phyloP scores from a whole-genome alignment of 1,140 invertebrate species.

The Halesus radiatus region DNA sequence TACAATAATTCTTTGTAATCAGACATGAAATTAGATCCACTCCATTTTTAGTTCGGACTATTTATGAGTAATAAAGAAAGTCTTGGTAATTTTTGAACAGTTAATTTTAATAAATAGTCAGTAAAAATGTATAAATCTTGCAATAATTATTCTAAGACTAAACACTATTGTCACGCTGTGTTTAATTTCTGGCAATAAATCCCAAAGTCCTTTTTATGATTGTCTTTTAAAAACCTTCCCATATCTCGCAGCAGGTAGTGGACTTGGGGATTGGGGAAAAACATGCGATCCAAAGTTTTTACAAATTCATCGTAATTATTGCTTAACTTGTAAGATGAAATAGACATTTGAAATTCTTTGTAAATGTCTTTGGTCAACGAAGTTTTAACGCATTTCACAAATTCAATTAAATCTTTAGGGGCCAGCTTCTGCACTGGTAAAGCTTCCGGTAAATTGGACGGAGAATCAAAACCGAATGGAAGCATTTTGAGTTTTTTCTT shows the following conservation, averaged over 20 bases:
- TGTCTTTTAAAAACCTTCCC: constrained; percentile 71
- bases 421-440: constrained; percentile 59
- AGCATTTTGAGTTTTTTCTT: constrained; percentile 72
- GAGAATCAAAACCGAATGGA: constrained; percentile 66
- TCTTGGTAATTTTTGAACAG: too few species aligned
- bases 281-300: constrained; percentile 67
- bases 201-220: constrained; percentile 71
- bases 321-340: constrained; percentile 73
- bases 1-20: too few species aligned
- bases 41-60: too few species aligned
- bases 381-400: constrained; percentile 72
- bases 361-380: constrained; percentile 70
- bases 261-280: constrained; percentile 67
- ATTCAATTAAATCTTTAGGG: constrained; percentile 65
- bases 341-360: constrained; percentile 72
- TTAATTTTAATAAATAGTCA: not conserved
- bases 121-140: not conserved
- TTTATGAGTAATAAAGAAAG: too few species aligned
- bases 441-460: constrained; percentile 57
- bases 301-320: constrained; percentile 71
- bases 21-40: too few species aligned
- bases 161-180: not conserved
- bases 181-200: constrained; percentile 67
- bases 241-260: constrained; percentile 76
- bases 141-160: not conserved